Evolutionary conservation across 1,140 invertebrate genomes (phyloP), one percentile per base, ranked within the genome.

Genomic region (Homarus americanus): DNA sequence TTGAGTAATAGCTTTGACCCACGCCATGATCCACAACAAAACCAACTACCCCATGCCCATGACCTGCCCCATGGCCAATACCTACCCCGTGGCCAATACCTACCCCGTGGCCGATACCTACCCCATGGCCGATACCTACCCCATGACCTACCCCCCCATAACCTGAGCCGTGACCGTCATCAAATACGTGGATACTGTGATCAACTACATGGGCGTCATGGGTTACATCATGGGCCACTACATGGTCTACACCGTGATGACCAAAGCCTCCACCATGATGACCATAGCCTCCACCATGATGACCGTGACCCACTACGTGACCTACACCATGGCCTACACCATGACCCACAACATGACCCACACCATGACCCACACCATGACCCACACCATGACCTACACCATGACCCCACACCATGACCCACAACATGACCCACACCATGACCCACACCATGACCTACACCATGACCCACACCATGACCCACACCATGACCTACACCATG

Each of bases 211-310:
- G 63, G 24, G 53, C 53, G 0, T 20, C 53, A 24, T 58, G 53
- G 4, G 17, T 24, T 20, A 58, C 10, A 24, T 20, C 82, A 41
- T 84, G 82, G n/a, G 58, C 63, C 15, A 40, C 28, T 38, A 28
- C 82, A 9, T 40, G 41, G 17, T 41, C 76, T 24, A 78, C 24
- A 5, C 32, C 38, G n/a, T 75, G 32, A 34, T 72, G 28, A 7
- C 36, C 36, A 12, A 28, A 24, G 15, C 40, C 20, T n/a, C 79
- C 79, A 32, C 28, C 34, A 53, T 80, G 34, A 53, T 80, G 34
- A 15, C 63, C 82, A 24, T 63, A 28, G 7, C 80, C 80, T 4
- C n/a, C 49, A 32, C 32, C 49, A 10, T 83, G 82, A 82, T 49
- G 58, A 1, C 49, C 80, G 5, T 83, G 82, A 9, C 82, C 82